These are phyloP conservation scores for Bubalus kerabau DNA, from an alignment of 2,113 vertebrate species.

Conservation along the genomic window DNA sequence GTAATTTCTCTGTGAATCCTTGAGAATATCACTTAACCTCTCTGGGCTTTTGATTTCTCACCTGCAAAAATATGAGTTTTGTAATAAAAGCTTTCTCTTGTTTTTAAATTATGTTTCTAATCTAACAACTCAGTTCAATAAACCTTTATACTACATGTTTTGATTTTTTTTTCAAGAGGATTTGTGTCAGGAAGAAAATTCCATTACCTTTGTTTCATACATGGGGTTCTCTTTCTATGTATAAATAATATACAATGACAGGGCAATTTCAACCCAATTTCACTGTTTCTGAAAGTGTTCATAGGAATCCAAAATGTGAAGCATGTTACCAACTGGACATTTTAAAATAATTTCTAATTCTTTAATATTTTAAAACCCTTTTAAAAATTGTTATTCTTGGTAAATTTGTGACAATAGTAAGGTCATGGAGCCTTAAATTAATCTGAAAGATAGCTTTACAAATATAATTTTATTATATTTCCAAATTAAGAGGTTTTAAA, in stretches of 20 bases:
- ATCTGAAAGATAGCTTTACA: not conserved
- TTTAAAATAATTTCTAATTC: slow-evolving; percentile 18
- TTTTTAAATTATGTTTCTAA: slow-evolving; percentile 7
- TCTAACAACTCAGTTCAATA: not conserved
- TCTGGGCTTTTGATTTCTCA: not conserved
- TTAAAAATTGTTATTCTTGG: not conserved
- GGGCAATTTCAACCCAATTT: not conserved
- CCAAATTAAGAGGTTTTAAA: not conserved
- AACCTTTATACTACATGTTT: slow-evolving; percentile 17
- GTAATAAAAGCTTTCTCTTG: not conserved
- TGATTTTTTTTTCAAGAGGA: slow-evolving; percentile 17
- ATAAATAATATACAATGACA: slow-evolving; percentile 42
- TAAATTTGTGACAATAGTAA: not conserved
- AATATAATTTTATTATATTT: not conserved
- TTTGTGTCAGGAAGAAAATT: slow-evolving; percentile 19
- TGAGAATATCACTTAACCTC: not conserved
- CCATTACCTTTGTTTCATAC: not conserved
- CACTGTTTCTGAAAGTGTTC: slow-evolving; percentile 5
- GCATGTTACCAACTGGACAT: not conserved
- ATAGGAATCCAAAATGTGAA: not conserved
- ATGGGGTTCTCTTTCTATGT: not conserved
- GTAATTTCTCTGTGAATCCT: not conserved
- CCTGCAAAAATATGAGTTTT: not conserved
- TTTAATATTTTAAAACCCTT: not conserved
- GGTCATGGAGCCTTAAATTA: not conserved